Base-by-base conservation (phyloP, 2,888 invertebrate genomes). In the Oligia latruncula region DNA sequence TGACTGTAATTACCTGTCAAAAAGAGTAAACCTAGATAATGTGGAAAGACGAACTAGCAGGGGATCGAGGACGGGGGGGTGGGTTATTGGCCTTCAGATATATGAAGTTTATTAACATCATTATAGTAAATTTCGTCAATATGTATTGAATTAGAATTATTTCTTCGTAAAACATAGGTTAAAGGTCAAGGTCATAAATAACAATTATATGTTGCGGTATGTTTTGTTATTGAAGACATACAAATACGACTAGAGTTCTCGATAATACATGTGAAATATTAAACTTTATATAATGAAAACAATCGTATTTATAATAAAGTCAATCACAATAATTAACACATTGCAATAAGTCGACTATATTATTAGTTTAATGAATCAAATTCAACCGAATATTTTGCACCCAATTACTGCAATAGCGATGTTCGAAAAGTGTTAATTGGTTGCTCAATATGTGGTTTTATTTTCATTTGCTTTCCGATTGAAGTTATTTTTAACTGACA, bases 311-410 rank as follows among this genome's bases (percentile, higher is more conserved):
- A 40, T 9, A 15, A 60, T 15, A 20, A 66, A 43, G 3, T n/a
- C 11, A 40, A 55, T 23, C 13, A 23, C 52, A 58, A 65, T 60
- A 60, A 76, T 81, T 23, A 76, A 23, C 20, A 71, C n/a, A 29
- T 60, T 46, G 15, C 35, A 75, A 35, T 40, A 81, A 58, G n/a
- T 64, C 20, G 23, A 55, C 40, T 29, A 40, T 5, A 23, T 58
- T 29, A 66, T 80, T 29, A 23, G 4, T 20, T 23, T 29, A 68
- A 75, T 29, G 6, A 52, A 40, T 49, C 15, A 49, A 70, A 64
- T 49, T 65, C 15, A 43, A 75, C 29, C 29, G 9, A 81, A 64
- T 64, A 70, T 29, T 35, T 64, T 23, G 13, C 15, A 17, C 40
- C 5, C 43, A 20, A 55, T 68, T 29, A 40, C 15, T 68, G 52